phyloP scores from a whole-genome alignment of 2,113 vertebrate species.

The Sclerurus mexicanus region DNA sequence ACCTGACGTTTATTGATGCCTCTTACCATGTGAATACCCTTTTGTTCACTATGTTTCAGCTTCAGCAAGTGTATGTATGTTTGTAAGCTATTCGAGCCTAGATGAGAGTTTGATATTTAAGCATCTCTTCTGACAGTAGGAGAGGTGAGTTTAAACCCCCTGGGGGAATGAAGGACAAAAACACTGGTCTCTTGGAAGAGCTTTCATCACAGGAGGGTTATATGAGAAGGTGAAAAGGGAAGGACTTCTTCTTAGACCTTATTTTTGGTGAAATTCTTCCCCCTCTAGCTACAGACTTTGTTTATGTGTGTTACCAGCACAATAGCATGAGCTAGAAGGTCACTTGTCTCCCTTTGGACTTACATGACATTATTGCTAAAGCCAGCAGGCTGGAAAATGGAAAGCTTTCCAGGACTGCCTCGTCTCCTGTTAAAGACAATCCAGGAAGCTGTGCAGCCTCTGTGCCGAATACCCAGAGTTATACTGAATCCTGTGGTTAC shows the following conservation, averaged over 20 bases:
- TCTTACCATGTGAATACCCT: background rate
- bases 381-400: slow-evolving; percentile 52
- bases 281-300: slow-evolving; percentile 26
- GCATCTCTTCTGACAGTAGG: background rate
- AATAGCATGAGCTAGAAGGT: slow-evolving; percentile 48
- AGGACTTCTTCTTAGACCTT: background rate
- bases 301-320: slow-evolving; percentile 48
- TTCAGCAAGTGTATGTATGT: too few species aligned
- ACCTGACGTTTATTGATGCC: background rate
- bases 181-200: background rate
- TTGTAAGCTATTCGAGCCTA: background rate
- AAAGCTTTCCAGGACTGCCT: slow-evolving; percentile 33
- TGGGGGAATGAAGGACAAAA: background rate
- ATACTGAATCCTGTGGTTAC: background rate
- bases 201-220: background rate
- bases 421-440: background rate
- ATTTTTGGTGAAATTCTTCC: background rate
- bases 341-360: slow-evolving; percentile 51
- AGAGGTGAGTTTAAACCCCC: background rate
- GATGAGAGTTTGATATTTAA: background rate
- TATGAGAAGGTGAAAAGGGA: background rate
- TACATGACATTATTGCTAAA: slow-evolving; percentile 35
- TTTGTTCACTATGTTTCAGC: background rate
- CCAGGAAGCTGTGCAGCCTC: background rate
- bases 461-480: background rate